Evolutionary conservation across 2,888 invertebrate species (phyloP), one percentile per base, ranked within the genome.

Genomic region (Ectemnius cavifrons): DNA sequence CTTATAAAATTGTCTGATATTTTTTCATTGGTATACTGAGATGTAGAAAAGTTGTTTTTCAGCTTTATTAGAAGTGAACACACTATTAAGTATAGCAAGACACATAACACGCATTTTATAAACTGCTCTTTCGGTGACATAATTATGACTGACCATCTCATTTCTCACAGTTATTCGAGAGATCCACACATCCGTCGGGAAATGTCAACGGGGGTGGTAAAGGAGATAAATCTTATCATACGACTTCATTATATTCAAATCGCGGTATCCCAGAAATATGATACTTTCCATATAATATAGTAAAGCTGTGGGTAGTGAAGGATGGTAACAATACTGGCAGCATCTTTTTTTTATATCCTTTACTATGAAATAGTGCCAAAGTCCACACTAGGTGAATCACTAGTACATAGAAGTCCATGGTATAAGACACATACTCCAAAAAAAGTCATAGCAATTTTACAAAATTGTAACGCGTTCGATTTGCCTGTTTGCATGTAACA

Each of bases 91-190:
- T 82, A 86, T 8, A 84, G 59, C 61, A 80, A 46, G 11, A 76
- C 63, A 23, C 73, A 74, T 4, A 81, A 60, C n/a, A 46, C 57
- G 46, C 71, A 84, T 79, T 84, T 87, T 11, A 80, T n/a, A 61
- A 80, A 79, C 47, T 79, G 76, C 28, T 49, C 63, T 68, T 70
- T 83, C 16, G 77, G 56, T 63, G 58, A 74, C 88, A 84, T 84
- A 45, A 67, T 82, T 71, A 58, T 62, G 61, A 63, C 28, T 65
- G 60, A 63, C 37, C 63, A 4, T 16, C 23, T n/a, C 16, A 58
- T 61, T 65, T 67, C 61, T 16, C 56, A 67, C 47, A 73, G n/a
- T 62, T 37, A 23, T 45, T 47, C 47, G 16, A 13, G n/a, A 59
- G 63, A 79, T 71, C 73, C 46, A 65, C 59, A 63, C 68, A 72